phyloP scores from a whole-genome alignment of 2,888 invertebrate genomes.

The Ceriagrion tenellum region DNA sequence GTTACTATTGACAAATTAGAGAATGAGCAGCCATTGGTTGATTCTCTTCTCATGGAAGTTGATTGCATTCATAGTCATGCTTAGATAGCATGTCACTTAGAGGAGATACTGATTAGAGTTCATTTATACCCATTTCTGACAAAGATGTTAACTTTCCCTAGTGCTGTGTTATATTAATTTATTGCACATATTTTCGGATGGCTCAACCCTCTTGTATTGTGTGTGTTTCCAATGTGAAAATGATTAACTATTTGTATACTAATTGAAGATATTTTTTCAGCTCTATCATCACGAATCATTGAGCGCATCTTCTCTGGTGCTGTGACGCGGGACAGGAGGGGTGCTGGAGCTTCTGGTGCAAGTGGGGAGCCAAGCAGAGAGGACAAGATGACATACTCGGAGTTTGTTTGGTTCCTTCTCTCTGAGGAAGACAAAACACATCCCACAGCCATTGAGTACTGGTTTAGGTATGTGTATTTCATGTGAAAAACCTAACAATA shows the following conservation, averaged over 20 bases:
- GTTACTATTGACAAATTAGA: too few species aligned
- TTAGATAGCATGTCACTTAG: too few species aligned
- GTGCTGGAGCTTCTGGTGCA: conserved; percentile 78
- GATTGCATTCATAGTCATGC: too few species aligned
- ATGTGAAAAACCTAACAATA: too few species aligned
- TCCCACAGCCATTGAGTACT: conserved; percentile 96
- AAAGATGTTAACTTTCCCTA: too few species aligned
- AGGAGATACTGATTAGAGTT: too few species aligned
- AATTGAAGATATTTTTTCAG: conserved; percentile 80
- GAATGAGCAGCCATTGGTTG: too few species aligned
- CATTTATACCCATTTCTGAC: too few species aligned
- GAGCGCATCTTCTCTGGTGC: conserved; percentile 98
- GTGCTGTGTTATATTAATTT: background rate
- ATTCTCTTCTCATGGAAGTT: too few species aligned
- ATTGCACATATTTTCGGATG: background rate
- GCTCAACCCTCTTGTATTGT: too few species aligned
- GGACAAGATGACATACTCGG: conserved; percentile 96
- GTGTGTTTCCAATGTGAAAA: background rate
- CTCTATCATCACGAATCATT: conserved; percentile 96
- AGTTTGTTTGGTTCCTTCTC: conserved; percentile 99
- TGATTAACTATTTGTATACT: background rate
- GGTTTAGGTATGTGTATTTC: conserved; percentile 85
- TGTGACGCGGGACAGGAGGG: conserved; percentile 88
- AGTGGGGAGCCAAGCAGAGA: conserved; percentile 80
- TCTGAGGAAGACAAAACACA: conserved; percentile 99